Base-by-base conservation (phyloP, 2,113 vertebrate species). In the Rhea pennata region DNA sequence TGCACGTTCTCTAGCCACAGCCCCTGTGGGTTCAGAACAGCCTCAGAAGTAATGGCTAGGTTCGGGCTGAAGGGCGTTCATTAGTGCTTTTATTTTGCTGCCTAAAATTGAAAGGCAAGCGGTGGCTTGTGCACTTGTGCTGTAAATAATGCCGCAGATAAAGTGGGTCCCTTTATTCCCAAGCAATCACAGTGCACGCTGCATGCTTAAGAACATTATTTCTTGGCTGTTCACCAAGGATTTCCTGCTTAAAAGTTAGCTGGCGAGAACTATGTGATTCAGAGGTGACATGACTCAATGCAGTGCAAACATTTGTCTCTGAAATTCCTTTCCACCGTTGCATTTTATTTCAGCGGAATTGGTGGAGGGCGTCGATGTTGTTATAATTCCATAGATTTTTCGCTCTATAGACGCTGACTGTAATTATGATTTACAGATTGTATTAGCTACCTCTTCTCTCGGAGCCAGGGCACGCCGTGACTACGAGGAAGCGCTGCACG, bases 121-220 rank as follows among this genome's bases (percentile, higher is more conserved):
- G 0, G n/a, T 53, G 71, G 15, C 50, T 14, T 19, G 7, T 36
- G 66, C 10, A 6, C 10, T 64, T 80, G 56, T 27, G 54, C n/a
- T 33, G 80, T 51, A 15, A 46, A 33, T 82, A 46, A 31, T 0
- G 0, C 44, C 27, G 29, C 6, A 64, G 76, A 12, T 15, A 40
- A 58, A 59, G 54, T 0, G 0, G 5, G 22, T 64, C 16, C 40
- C 50, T 58, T 62, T 80, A 40, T 42, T 88, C 29, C 13, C 0
- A 3, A 31, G 40, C 13, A 42, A 61, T 12, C 67, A 10, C 2
- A 2, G 27, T 15, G 46, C 4, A 1, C 2, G 15, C 17, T 21
- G 24, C 33, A 6, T 11, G 8, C 24, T 88, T 59, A 88, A 72
- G 19, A 5, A 14, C 19, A 6, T 69, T 48, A 39, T 62, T 74